Evolutionary conservation across 2,797 vertebrate genomes (phyloP).

Genomic region (Microchirus variegatus): DNA sequence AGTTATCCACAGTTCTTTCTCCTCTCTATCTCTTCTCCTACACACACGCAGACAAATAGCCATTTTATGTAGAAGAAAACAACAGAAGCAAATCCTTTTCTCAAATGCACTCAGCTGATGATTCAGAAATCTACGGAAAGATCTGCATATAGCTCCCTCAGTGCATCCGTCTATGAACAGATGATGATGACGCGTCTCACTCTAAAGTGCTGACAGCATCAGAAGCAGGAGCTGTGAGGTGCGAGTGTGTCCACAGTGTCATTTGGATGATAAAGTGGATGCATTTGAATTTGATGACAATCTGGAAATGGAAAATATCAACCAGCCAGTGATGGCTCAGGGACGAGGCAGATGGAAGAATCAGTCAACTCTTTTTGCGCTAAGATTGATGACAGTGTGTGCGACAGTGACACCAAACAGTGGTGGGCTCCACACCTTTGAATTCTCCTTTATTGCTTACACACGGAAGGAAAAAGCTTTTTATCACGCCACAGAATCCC

Average conservation of each 20-base stretch:
- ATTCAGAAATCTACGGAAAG: not conserved
- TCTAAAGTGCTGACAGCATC: slow-evolving; percentile 53
- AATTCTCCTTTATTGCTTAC: slow-evolving; percentile 1
- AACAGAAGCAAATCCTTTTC: not conserved
- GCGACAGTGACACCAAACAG: not conserved
- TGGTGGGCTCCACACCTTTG: not conserved
- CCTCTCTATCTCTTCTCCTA: not conserved
- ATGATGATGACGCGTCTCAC: slow-evolving; percentile 56
- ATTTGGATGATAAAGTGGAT: slow-evolving; percentile 58
- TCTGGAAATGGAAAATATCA: slow-evolving; percentile 59
- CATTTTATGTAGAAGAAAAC: too few species aligned
- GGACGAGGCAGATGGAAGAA: slow-evolving; percentile 44
- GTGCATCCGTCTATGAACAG: slow-evolving; percentile 30
- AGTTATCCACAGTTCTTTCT: slow-evolving; percentile 32
- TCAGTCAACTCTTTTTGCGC: slow-evolving; percentile 50
- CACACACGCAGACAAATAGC: too few species aligned
- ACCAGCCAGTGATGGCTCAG: slow-evolving; percentile 47
- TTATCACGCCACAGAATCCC: not conserved
- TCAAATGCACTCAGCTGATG: slow-evolving; percentile 1
- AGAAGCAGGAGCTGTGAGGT: slow-evolving; percentile 38
- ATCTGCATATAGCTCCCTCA: not conserved
- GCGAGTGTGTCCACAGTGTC: slow-evolving; percentile 42
- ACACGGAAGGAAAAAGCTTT: not conserved
- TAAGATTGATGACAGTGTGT: slow-evolving; percentile 46
- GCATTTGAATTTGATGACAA: slow-evolving; percentile 67